Evolutionary conservation across 1,140 invertebrate species (phyloP).

Genomic region (Tetramorium simillimum): DNA sequence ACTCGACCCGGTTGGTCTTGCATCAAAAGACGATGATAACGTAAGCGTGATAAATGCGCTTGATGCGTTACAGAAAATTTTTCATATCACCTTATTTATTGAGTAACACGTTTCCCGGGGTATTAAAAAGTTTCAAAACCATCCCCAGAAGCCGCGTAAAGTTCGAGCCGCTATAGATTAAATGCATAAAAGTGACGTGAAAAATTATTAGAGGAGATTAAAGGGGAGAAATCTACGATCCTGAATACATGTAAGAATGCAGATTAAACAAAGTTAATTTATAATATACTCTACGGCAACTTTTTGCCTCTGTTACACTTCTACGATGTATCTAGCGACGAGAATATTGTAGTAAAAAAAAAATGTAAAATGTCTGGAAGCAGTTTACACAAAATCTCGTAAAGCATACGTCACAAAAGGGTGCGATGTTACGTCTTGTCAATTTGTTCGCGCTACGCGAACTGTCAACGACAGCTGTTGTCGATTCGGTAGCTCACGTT

Average conservation of each 20-base stretch:
- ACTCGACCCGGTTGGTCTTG: conserved; percentile 48
- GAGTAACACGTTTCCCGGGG: background rate
- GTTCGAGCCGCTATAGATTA: background rate
- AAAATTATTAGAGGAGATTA: background rate
- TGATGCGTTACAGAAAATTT: background rate
- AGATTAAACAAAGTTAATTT: background rate
- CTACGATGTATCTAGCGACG: background rate
- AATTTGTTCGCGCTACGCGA: conserved; percentile 56
- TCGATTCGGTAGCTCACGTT: conserved; percentile 58
- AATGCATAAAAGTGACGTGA: background rate
- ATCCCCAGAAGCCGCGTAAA: background rate
- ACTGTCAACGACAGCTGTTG: conserved; percentile 59
- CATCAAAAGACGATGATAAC: conserved; percentile 51
- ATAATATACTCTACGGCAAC: background rate
- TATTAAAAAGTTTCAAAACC: background rate
- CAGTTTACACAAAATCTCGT: conserved; percentile 20
- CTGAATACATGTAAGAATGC: background rate
- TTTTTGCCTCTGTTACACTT: background rate
- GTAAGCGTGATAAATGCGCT: conserved; percentile 49
- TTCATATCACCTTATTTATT: conserved; percentile 39
- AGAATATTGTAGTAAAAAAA: background rate
- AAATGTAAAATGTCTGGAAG: conserved; percentile 1
- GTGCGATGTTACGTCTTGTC: conserved; percentile 55
- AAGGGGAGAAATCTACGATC: background rate
- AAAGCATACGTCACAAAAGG: conserved; percentile 14